Evolutionary conservation across 2,888 invertebrate genomes (phyloP), one percentile per base, ranked within the genome.

Genomic region (Cosmopolites sordidus): DNA sequence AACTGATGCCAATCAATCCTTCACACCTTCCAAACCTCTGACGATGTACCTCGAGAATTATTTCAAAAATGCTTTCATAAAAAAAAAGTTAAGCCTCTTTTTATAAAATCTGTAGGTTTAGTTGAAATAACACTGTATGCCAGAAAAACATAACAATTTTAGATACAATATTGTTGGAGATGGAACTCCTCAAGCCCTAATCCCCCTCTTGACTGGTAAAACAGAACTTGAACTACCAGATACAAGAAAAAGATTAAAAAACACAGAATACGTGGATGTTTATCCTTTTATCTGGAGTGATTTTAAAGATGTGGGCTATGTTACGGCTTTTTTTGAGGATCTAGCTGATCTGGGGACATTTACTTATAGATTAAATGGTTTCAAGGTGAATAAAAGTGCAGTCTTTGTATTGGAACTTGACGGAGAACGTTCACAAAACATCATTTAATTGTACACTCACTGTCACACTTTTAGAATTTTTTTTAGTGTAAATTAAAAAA

Each of bases 261-360:
- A 80, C 39, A 83, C 87, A 0, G 72, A 78, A 11, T 81, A 77
- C 43, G 83, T 94, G 0, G 84, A 94, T 69, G 76, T 81, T 0
- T 89, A 89, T 75, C 92, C 92, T 0, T 88, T 93, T 75, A 81
- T 94, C 58, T 95, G 94, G 87, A 85, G 89, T 60, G 82, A 87
- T 47, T 86, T 85, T 61, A 81, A 81, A 47, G 74, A 80, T 1
- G 78, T 81, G 45, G 89, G 90, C 64, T 86, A 84, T 66, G 79
- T 83, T 17, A 89, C 91, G 1, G 88, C 87, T 0, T 96, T 87
- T 71, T 87, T 87, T 64, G 96, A 97, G 69, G 96, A 97, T 69
- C 81, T 85, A 62, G 88, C 91, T 0, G 76, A 80, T 64, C 81
- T 87, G 16, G 94, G 94, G 0, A 92, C 92, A 0, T 97, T 95